Base-by-base conservation (phyloP, 2,113 vertebrate genomes). In the Columba janthina region DNA sequence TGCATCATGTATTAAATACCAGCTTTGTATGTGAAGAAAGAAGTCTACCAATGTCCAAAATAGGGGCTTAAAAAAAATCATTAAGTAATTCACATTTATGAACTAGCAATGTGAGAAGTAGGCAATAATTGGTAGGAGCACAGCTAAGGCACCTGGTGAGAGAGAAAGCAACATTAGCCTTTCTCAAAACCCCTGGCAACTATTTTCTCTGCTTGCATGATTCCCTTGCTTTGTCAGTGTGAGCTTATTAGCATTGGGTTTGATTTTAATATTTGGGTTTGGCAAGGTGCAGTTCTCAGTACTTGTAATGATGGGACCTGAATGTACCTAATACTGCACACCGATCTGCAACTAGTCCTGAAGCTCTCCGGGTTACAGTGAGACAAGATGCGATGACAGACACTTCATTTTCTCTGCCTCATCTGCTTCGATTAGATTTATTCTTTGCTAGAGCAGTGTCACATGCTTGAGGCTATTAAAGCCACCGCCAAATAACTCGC, bases 241-340 rank as follows among this genome's bases (percentile, higher is more conserved):
- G 62, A 94, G 31, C 19, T 88, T 42, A 31, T 56, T 77, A 92
- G 74, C 40, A 58, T 0, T 29, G 11, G 18, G 46, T 50, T 79
- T 62, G 44, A 21, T 84, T 65, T 88, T 29, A 62, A 16, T 62
- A n/a, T 12, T 40, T 29, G 50, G 15, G 14, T 26, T 73, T 57
- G 54, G n/a, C 36, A 28, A 31, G n/a, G 42, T 76, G 51, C 60
- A 80, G 11, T 53, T 89, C 40, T 83, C 54, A 32, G 5, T 34
- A 50, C 36, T 80, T 75, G 24, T 66, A 93, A 42, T 36, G 44
- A 34, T 53, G 36, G 36, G 19, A 61, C 20, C 24, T 26, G 66
- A 76, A 75, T 4, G 6, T 20, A 40, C 32, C 3, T 22, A 48
- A 32, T 28, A 25, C 31, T 0, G 1, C 2, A 5, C 58, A 32